These are phyloP conservation scores for Seriola quinqueradiata DNA, from an alignment of 2,113 vertebrate species.

Conservation along the genomic window DNA sequence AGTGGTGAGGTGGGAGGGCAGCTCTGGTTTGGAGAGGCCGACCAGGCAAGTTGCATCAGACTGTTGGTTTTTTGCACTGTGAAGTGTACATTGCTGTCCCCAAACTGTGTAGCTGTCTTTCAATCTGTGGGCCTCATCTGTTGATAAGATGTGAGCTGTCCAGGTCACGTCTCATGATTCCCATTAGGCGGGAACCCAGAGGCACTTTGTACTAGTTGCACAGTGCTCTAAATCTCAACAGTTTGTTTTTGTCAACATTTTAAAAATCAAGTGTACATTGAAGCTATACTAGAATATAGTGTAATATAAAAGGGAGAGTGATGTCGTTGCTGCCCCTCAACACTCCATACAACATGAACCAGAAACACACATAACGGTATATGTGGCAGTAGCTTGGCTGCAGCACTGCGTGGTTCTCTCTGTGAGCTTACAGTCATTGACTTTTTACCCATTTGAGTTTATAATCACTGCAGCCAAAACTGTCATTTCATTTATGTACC, in stretches of 20 bases:
- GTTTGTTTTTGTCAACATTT: constrained; percentile 21
- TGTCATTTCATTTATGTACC: background rate
- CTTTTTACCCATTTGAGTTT: constrained; percentile 62
- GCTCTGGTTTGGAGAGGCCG: constrained; percentile 59
- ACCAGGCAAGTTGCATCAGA: constrained; percentile 68
- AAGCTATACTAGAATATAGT: no score
- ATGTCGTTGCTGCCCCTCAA: background rate
- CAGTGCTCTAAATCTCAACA: background rate
- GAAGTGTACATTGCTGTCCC: constrained; percentile 11
- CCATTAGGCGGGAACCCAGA: constrained; percentile 46
- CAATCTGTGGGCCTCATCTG: constrained; percentile 34
- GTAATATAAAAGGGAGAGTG: background rate
- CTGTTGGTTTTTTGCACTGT: constrained; percentile 50
- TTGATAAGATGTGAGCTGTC: constrained; percentile 40
- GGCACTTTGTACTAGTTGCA: constrained; percentile 13
- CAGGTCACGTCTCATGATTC: constrained; percentile 64
- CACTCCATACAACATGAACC: background rate
- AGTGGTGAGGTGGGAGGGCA: constrained; percentile 64
- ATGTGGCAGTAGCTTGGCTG: background rate
- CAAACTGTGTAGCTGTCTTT: constrained; percentile 6
- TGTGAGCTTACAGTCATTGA: background rate
- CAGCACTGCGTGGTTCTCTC: background rate
- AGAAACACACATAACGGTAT: background rate
- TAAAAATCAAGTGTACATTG: background rate
- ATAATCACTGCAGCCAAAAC: constrained; percentile 53